These are phyloP conservation scores for Halictus rubicundus DNA, from an alignment of 1,140 invertebrate species.

Conservation along the genomic window DNA sequence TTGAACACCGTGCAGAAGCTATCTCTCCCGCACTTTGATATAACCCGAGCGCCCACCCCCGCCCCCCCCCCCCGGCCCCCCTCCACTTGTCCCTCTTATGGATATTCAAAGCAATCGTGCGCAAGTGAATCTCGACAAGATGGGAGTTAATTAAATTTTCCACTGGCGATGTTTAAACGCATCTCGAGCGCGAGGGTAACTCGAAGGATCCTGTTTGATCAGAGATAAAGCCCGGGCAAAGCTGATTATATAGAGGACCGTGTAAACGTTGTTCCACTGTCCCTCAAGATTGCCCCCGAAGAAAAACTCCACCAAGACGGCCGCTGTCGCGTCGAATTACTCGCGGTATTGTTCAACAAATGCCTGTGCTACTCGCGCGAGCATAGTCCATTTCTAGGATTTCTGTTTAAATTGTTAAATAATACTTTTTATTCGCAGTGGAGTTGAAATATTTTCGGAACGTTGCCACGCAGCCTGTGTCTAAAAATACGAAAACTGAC, in stretches of 20 bases:
- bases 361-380: neutral
- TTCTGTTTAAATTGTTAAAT: too few species aligned
- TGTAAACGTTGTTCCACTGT: neutral
- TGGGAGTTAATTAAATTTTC: slow-evolving; percentile 41
- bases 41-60: neutral
- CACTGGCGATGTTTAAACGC: slow-evolving; percentile 21
- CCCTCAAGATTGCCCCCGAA: neutral
- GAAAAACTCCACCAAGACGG: neutral
- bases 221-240: neutral
- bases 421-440: too few species aligned
- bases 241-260: neutral
- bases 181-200: neutral
- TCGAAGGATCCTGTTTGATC: slow-evolving; percentile 12
- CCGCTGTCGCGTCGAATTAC: neutral
- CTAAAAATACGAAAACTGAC: too few species aligned
- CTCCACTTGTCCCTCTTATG: neutral
- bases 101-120: slow-evolving; percentile 30
- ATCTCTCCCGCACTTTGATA: slow-evolving; percentile 20
- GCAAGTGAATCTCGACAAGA: slow-evolving; percentile 8
- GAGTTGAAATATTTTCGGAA: too few species aligned
- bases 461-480: too few species aligned
- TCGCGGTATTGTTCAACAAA: neutral
- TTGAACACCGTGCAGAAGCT: slow-evolving; percentile 7
- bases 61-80: neutral
- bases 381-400: accelerated